Evolutionary conservation across 2,888 invertebrate genomes (phyloP), one percentile per base, ranked within the genome.

Genomic region (Pantelozetes paolii): DNA sequence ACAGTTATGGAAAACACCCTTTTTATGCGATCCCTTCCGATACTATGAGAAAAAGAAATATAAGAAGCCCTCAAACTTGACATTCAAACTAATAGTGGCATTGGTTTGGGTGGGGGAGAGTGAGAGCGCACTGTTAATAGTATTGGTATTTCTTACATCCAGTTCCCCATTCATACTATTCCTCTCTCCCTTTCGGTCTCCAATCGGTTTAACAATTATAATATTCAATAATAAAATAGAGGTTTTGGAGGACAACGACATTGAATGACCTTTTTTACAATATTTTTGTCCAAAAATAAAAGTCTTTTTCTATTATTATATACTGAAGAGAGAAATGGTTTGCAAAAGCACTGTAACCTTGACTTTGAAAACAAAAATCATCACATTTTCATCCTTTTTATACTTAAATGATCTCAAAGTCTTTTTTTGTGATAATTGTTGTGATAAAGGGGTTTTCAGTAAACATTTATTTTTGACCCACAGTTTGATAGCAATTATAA

Each of bases 301-400:
- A 50, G 20, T 50, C n/a, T 50, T 11, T 20, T n/a, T n/a, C n/a
- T n/a, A n/a, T n/a, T n/a, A n/a, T n/a, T n/a, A n/a, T n/a, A n/a
- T n/a, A n/a, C n/a, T n/a, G n/a, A n/a, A n/a, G n/a, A n/a, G n/a
- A n/a, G n/a, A n/a, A n/a, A n/a, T n/a, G n/a, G n/a, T n/a, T n/a
- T n/a, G n/a, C n/a, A n/a, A n/a, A n/a, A n/a, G n/a, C n/a, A n/a
- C n/a, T n/a, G 54, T 36, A 62, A 62, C 62, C 62, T 62, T 62
- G 62, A 62, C 62, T 32, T 62, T 62, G 59, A 59, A 59, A 59
- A 59, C n/a, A n/a, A n/a, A n/a, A n/a, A n/a, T n/a, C n/a, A n/a
- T n/a, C n/a, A n/a, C n/a, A n/a, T n/a, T n/a, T n/a, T n/a, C n/a
- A n/a, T n/a, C n/a, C n/a, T n/a, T n/a, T n/a, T n/a, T n/a, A n/a